These are phyloP conservation scores for Thaumetopoea pityocampa DNA, from an alignment of 1,140 invertebrate species.

Conservation along the genomic window DNA sequence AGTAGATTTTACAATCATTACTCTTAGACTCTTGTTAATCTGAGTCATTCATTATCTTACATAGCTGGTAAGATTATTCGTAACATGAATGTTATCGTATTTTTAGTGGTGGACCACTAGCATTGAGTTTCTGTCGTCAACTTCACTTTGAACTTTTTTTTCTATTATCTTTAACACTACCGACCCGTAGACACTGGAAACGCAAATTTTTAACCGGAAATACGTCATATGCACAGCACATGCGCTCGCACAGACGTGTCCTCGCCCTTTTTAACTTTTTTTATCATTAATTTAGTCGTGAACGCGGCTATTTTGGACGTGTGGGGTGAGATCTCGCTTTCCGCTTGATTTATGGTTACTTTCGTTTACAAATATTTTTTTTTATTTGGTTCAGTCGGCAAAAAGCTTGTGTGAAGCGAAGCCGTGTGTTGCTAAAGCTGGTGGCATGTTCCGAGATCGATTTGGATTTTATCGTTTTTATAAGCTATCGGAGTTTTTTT, in stretches of 20 bases:
- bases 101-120: too few relatives aligned
- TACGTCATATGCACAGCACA: conserved; percentile 59
- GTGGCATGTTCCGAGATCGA: too few relatives aligned
- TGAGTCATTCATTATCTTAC: too few relatives aligned
- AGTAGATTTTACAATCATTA: too few relatives aligned
- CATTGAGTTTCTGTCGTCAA: too few relatives aligned
- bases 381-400: conserved; percentile 22
- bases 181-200: conserved; percentile 38
- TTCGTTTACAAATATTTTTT: conserved; percentile 31
- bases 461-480: too few relatives aligned
- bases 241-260: conserved; percentile 48
- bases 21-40: too few relatives aligned
- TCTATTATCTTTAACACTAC: conserved; percentile 31
- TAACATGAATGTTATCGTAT: too few relatives aligned
- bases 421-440: too few relatives aligned
- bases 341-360: conserved; percentile 52
- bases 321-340: conserved; percentile 41
- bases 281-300: conserved; percentile 42
- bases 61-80: too few relatives aligned
- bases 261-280: conserved; percentile 64
- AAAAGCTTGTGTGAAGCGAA: too few relatives aligned
- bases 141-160: conserved; percentile 11
- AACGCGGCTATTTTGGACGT: conserved; percentile 46
- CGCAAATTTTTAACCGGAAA: conserved; percentile 66
- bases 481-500: too few relatives aligned